These are phyloP conservation scores for Rhinopithecus roxellana DNA, from an alignment of 2,113 vertebrate genomes.

Conservation along the genomic window DNA sequence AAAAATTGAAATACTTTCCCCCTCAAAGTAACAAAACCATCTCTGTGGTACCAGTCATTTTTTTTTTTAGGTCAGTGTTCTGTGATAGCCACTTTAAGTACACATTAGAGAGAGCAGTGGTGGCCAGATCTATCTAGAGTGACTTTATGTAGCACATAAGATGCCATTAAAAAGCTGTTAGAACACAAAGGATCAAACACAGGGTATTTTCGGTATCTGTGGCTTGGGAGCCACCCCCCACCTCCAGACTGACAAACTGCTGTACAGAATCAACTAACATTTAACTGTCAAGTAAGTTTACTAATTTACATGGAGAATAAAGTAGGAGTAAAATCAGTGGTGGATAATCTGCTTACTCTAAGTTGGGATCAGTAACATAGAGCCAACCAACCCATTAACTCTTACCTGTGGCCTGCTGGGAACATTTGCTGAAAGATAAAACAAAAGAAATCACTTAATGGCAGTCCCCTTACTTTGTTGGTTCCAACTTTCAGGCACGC, in stretches of 20 bases:
- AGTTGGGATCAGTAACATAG: not conserved
- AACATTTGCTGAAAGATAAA: constrained; percentile 85
- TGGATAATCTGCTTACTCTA: constrained; percentile 23
- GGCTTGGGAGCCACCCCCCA: not conserved
- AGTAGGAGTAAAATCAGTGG: not conserved
- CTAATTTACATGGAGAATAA: constrained; percentile 33
- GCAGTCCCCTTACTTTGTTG: not conserved
- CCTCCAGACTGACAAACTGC: not conserved
- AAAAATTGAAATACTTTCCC: not conserved
- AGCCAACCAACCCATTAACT: not conserved
- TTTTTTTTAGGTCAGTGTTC: not conserved
- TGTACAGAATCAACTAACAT: not conserved
- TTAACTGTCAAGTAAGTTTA: constrained; percentile 23
- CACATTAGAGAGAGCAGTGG: not conserved
- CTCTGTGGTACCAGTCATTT: not conserved
- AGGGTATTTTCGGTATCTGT: not conserved
- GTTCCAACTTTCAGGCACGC: not conserved
- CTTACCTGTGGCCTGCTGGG: constrained; percentile 87
- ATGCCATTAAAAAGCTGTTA: not conserved
- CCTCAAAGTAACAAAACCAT: not conserved
- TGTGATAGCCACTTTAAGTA: not conserved
- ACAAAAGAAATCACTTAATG: constrained; percentile 45
- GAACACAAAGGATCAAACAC: not conserved
- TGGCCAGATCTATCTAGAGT: not conserved
- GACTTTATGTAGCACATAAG: not conserved